Conservation (phyloP, 2,113 vertebrate genomes). For the Apus apus region DNA sequence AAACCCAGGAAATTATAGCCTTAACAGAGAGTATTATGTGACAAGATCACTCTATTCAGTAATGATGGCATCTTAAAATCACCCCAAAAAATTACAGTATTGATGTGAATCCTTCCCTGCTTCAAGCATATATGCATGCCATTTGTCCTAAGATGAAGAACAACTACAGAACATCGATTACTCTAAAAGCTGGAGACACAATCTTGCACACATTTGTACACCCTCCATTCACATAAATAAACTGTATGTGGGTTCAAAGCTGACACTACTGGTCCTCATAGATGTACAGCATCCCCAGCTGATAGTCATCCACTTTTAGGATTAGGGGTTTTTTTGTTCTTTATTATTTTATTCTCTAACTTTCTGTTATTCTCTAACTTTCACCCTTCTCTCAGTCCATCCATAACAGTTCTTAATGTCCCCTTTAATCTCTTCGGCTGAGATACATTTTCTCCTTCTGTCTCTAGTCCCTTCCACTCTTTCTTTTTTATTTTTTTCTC, state of each 20-base stretch:
- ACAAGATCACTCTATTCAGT: neutral
- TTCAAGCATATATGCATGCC: neutral
- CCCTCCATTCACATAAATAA: neutral
- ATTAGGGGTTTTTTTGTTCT: neutral
- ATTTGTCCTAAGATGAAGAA: neutral
- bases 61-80: neutral
- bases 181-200: neutral
- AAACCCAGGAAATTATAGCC: neutral
- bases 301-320: neutral
- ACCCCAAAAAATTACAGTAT: neutral
- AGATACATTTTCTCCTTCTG: neutral
- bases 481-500: neutral
- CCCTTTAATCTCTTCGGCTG: neutral
- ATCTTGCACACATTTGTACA: rapidly evolving
- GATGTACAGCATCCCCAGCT: neutral
- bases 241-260: neutral
- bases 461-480: neutral
- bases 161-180: neutral
- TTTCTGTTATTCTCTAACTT: neutral
- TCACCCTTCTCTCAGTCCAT: neutral
- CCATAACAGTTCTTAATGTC: neutral
- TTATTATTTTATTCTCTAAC: neutral
- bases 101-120: neutral
- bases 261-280: neutral
- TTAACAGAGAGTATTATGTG: neutral